Conservation (phyloP, 2,888 invertebrate genomes). For the Megaustenia siamemsis region DNA sequence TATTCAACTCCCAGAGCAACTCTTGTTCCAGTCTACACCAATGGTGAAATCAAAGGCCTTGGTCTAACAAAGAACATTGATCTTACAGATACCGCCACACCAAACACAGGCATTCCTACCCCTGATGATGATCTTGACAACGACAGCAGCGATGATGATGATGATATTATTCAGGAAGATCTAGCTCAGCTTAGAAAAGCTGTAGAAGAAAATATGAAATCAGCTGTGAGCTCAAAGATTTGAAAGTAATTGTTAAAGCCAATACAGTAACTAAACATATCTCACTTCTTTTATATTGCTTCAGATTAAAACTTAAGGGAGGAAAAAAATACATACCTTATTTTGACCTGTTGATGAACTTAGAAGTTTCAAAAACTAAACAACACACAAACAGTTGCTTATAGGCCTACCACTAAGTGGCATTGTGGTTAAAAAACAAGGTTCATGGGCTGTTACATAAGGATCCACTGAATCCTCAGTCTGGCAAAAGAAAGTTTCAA, state of each 20-base stretch:
- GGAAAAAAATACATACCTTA: too few species aligned
- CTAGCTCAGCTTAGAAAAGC: background rate
- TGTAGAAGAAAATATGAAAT: constrained; percentile 1
- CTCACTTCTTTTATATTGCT: too few species aligned
- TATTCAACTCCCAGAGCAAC: background rate
- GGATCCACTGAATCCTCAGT: too few species aligned
- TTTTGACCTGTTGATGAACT: too few species aligned
- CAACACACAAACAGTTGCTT: too few species aligned
- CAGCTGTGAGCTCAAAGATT: background rate
- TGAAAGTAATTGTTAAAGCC: background rate
- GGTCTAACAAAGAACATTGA: background rate
- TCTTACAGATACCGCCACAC: background rate
- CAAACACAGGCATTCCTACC: background rate
- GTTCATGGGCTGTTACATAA: too few species aligned
- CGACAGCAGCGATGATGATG: constrained; percentile 11
- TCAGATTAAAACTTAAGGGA: too few species aligned
- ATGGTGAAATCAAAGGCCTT: background rate
- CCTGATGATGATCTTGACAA: background rate
- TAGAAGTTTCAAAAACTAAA: too few species aligned
- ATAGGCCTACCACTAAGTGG: too few species aligned
- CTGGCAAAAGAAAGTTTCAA: too few species aligned
- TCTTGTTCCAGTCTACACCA: background rate
- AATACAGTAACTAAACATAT: background rate
- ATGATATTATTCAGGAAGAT: constrained; percentile 21
- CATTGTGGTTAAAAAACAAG: too few species aligned